These are phyloP conservation scores for Progne subis DNA, from an alignment of 2,113 vertebrate genomes.

Conservation along the genomic window DNA sequence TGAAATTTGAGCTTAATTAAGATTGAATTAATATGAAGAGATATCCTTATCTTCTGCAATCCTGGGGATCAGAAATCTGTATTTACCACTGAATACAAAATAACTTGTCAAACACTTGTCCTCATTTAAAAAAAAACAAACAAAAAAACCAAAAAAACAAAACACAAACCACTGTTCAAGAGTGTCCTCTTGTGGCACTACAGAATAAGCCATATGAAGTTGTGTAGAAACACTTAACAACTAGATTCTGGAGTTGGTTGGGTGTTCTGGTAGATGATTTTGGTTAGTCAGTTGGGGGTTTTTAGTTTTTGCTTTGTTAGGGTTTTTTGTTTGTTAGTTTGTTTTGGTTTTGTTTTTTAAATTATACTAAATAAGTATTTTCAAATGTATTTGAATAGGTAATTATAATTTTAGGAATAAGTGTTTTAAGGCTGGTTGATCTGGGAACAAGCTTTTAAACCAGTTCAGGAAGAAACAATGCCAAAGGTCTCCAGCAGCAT, in stretches of 20 bases:
- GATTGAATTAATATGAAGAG: neutral
- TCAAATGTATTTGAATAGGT: neutral
- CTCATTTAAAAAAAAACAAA: neutral
- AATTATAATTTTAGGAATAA: neutral
- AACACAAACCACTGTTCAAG: neutral
- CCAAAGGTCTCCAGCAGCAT: neutral
- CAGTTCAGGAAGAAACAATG: fast-evolving
- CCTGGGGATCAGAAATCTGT: neutral
- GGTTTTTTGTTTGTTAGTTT: no score
- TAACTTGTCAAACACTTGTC: fast-evolving
- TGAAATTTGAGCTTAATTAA: neutral
- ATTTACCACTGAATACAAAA: neutral
- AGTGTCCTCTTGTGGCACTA: constrained; percentile 23
- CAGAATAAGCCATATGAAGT: neutral
- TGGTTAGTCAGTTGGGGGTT: neutral
- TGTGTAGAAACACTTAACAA: neutral
- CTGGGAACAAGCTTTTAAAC: neutral
- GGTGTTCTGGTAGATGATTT: neutral
- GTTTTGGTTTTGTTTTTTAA: neutral
- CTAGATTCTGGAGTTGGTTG: neutral
- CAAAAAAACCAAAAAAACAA: no score
- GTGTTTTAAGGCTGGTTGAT: neutral
- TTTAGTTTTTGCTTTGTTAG: neutral
- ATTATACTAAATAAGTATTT: neutral
- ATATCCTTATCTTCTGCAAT: neutral